phyloP scores from a whole-genome alignment of 1,140 invertebrate genomes.

The Drosophila seguyi region DNA sequence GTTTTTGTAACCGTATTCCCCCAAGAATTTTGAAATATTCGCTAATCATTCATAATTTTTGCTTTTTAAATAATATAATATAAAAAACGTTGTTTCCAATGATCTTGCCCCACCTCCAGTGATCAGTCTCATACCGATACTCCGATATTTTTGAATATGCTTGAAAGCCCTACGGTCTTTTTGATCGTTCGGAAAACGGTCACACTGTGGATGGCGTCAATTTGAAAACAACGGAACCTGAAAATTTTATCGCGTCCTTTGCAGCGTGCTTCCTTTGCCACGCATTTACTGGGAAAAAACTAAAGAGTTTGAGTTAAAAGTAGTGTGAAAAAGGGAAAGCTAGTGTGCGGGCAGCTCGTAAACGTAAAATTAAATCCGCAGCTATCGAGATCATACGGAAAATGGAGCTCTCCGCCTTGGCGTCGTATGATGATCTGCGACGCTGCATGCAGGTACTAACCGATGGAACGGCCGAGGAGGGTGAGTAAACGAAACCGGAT shows the following conservation, averaged over 20 bases:
- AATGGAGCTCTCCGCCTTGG: slow-evolving; percentile 86
- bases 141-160: neutral
- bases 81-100: too few species aligned
- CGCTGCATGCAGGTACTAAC: slow-evolving; percentile 88
- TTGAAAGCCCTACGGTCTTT: neutral
- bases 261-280: slow-evolving; percentile 58
- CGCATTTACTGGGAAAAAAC: slow-evolving; percentile 29
- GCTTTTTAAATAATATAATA: too few species aligned
- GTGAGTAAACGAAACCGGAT: slow-evolving; percentile 81
- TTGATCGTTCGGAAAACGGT: neutral
- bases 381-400: slow-evolving; percentile 16
- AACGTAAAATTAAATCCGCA: neutral
- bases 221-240: slow-evolving; percentile 77
- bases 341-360: slow-evolving; percentile 3
- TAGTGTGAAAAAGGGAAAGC: neutral
- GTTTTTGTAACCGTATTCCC: too few species aligned
- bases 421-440: slow-evolving; percentile 89
- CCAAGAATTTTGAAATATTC: too few species aligned
- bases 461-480: slow-evolving; percentile 89
- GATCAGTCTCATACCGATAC: too few species aligned
- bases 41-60: too few species aligned
- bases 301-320: neutral
- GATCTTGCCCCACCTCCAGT: too few species aligned
- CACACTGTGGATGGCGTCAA: slow-evolving; percentile 32
- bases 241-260: slow-evolving; percentile 63